These are phyloP conservation scores for Idaea aversata DNA, from an alignment of 2,888 invertebrate genomes.

Conservation along the genomic window DNA sequence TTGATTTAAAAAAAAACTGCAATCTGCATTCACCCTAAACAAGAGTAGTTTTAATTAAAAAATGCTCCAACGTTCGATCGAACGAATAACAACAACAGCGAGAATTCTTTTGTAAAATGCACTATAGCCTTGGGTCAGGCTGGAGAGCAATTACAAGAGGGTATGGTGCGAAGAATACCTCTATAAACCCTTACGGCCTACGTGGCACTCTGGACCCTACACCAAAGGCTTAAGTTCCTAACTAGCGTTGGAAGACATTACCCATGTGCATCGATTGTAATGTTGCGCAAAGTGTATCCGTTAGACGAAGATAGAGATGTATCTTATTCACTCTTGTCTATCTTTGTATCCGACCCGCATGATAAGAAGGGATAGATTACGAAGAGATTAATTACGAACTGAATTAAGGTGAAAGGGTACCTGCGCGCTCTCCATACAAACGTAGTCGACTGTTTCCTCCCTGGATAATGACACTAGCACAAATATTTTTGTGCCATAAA, in stretches of 20 bases:
- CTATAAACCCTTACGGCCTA: constrained; percentile 10
- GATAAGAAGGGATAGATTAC: not conserved
- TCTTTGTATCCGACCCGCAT: not conserved
- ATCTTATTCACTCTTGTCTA: not conserved
- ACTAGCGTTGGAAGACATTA: constrained; percentile 8
- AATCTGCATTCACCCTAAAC: too few relatives aligned
- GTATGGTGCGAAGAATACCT: constrained; percentile 21
- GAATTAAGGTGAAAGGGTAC: too few relatives aligned
- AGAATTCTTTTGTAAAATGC: not conserved
- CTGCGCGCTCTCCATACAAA: too few relatives aligned
- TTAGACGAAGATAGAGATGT: not conserved
- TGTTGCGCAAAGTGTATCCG: not conserved
- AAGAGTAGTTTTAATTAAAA: too few relatives aligned
- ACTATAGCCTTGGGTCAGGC: constrained; percentile 7
- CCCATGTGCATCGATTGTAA: constrained; percentile 3
- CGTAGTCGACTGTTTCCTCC: too few relatives aligned
- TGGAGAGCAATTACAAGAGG: constrained; percentile 19
- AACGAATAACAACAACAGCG: not conserved
- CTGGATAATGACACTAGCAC: too few relatives aligned
- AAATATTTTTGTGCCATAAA: too few relatives aligned
- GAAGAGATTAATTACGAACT: too few relatives aligned
- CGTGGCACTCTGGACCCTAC: constrained; percentile 11
- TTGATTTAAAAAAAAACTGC: too few relatives aligned
- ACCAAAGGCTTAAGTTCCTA: constrained; percentile 6
- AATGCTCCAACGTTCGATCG: too few relatives aligned